These are phyloP conservation scores for Sclerodermus sp. DNA, from an alignment of 2,888 invertebrate genomes.

Conservation along the genomic window DNA sequence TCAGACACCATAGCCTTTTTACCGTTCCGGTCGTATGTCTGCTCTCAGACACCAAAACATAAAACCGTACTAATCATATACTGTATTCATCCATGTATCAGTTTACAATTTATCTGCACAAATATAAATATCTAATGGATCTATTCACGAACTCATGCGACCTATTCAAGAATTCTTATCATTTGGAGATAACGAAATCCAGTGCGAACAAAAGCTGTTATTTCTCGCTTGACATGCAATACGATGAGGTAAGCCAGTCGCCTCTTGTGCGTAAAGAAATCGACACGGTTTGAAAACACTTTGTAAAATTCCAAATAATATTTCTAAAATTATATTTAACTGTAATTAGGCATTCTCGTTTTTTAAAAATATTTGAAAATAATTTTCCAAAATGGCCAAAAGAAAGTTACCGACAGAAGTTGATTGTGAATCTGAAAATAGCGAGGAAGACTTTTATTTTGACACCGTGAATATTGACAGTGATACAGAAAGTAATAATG, in stretches of 20 bases:
- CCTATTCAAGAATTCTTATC: no score
- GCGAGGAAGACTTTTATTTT: slow-evolving; percentile 11
- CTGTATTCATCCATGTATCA: slow-evolving; percentile 6
- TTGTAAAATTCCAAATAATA: slow-evolving; percentile 2
- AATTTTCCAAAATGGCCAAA: slow-evolving; percentile 9
- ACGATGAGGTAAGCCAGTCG: background rate
- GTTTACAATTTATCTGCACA: background rate
- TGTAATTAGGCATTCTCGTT: slow-evolving; percentile 3
- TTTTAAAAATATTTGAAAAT: slow-evolving; percentile 9
- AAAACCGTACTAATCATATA: slow-evolving; percentile 2
- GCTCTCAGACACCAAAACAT: slow-evolving; percentile 6
- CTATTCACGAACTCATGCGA: background rate
- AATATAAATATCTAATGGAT: background rate
- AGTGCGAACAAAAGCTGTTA: background rate
- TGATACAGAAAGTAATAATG: slow-evolving; percentile 11
- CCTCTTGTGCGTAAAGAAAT: background rate
- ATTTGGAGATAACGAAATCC: background rate
- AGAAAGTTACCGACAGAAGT: slow-evolving; percentile 12
- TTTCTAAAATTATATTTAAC: slow-evolving; percentile 8
- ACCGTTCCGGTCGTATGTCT: no score
- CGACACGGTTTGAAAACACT: background rate
- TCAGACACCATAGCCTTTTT: no score
- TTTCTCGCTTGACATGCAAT: background rate
- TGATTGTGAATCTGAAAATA: slow-evolving; percentile 4
- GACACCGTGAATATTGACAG: slow-evolving; percentile 5